Conservation (phyloP, 2,888 invertebrate genomes). For the Clanis bilineata region DNA sequence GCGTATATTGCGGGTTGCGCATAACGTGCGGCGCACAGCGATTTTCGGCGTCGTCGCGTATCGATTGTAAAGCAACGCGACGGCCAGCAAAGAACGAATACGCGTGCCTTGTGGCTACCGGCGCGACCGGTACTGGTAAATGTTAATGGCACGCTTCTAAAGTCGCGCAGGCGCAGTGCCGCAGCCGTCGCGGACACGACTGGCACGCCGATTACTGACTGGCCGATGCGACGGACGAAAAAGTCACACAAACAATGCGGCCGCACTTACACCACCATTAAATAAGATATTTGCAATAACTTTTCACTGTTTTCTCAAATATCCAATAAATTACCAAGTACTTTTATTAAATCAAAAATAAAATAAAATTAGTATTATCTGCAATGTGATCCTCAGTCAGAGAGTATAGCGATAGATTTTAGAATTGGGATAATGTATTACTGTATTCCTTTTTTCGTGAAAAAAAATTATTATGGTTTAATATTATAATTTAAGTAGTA, state of each 20-base stretch:
- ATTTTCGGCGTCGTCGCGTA: conserved; percentile 45
- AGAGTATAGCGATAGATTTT: not conserved
- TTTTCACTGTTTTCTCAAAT: not conserved
- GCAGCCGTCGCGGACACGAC: conserved; percentile 31
- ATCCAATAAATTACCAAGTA: not conserved
- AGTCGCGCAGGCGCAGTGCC: conserved; percentile 66
- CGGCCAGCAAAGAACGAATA: conserved; percentile 43
- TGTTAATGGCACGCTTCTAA: conserved; percentile 46
- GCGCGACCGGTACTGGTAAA: conserved; percentile 76
- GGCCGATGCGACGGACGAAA: conserved; percentile 8
- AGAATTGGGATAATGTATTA: not conserved
- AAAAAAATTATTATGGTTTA: not conserved
- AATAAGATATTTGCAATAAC: not conserved
- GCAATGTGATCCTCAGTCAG: not conserved
- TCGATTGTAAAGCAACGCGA: conserved; percentile 37
- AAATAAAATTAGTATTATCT: too few species aligned
- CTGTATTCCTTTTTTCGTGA: too few species aligned
- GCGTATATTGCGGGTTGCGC: conserved; percentile 48
- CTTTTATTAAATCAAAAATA: too few species aligned
- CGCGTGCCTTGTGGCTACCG: conserved; percentile 77
- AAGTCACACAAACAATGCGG: conserved; percentile 38
- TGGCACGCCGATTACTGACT: conserved; percentile 26
- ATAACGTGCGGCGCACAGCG: conserved; percentile 42
- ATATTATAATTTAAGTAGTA: not conserved
- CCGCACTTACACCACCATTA: conserved; percentile 12